phyloP scores from a whole-genome alignment of 2,888 invertebrate species.

The Schizaphis graminum region DNA sequence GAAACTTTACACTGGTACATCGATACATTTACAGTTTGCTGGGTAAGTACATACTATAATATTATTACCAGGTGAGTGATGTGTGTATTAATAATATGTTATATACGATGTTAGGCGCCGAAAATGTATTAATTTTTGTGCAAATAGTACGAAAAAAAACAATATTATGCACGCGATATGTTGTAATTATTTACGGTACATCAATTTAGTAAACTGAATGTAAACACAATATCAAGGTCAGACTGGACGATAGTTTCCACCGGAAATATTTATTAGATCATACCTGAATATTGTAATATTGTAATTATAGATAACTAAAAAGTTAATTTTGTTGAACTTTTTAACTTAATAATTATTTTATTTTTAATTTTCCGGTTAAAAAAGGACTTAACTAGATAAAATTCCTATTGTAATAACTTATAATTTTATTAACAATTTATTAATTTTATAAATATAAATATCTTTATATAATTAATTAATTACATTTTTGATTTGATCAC shows the following conservation, averaged over 20 bases:
- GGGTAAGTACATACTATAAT: background rate
- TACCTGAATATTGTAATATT: background rate
- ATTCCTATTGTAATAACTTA: too few relatives aligned
- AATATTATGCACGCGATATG: background rate
- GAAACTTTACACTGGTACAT: background rate
- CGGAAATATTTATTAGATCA: background rate
- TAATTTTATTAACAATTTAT: too few relatives aligned
- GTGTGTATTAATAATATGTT: background rate
- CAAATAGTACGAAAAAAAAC: background rate
- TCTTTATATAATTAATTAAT: too few relatives aligned
- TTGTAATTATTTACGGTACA: background rate
- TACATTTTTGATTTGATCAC: too few relatives aligned
- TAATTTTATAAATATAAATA: too few relatives aligned
- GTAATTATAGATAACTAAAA: background rate
- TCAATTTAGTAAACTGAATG: background rate
- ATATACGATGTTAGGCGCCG: background rate
- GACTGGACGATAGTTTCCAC: background rate
- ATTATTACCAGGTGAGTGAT: background rate
- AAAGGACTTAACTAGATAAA: too few relatives aligned
- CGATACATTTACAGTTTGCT: background rate
- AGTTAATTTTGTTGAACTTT: background rate
- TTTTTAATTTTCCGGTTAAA: too few relatives aligned
- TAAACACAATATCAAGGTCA: background rate
- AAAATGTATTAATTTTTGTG: background rate
- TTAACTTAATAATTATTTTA: background rate